Evolutionary conservation across 2,888 invertebrate genomes (phyloP), one percentile per base, ranked within the genome.

Genomic region (Drosophila neotestacea): DNA sequence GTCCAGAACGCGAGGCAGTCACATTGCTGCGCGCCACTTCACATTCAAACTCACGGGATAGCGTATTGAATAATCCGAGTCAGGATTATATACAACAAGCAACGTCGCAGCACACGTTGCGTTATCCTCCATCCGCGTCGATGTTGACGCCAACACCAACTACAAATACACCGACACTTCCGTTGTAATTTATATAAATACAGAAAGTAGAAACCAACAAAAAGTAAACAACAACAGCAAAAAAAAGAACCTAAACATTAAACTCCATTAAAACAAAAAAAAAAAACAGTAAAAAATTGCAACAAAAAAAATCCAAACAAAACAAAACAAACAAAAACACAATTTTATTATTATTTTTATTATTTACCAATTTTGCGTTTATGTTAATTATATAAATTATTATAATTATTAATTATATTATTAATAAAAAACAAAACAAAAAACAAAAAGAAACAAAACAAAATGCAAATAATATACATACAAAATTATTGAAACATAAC

Each of bases 1-100:
- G 94, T 92, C 94, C 94, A 90, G 95, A 94, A 92, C 94, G 94
- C 91, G 94, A 94, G 90, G 94, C 94, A 80, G 94, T 94, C 70
- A 94, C 94, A 70, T 92, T 95, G 90, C 92, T 95, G 79, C 94
- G 94, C 88, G 94, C 94, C 87, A 94, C 94, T 90, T 94, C 94
- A 91, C 94, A 94, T 92, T 94, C 94, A 90, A 94, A 94, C 90
- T 94, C 94, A 79, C 93, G 94, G 88, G 94, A 94, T 92, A 93
- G 93, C 92, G 93, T 93, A 90, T 90, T 93, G 90, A 93, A 93
- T 92, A 93, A 93, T 93, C 92, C 92, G 71, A 93, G 92, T 93
- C 94, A 93, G 93, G 94, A 92, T 93, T 94, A 90, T 87, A 92
- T 93, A 90, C 93, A 93, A 88, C 93, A 93, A 87, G 92, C 93